Base-by-base conservation (phyloP, 2,888 invertebrate genomes). In the Hedychridium roseum region DNA sequence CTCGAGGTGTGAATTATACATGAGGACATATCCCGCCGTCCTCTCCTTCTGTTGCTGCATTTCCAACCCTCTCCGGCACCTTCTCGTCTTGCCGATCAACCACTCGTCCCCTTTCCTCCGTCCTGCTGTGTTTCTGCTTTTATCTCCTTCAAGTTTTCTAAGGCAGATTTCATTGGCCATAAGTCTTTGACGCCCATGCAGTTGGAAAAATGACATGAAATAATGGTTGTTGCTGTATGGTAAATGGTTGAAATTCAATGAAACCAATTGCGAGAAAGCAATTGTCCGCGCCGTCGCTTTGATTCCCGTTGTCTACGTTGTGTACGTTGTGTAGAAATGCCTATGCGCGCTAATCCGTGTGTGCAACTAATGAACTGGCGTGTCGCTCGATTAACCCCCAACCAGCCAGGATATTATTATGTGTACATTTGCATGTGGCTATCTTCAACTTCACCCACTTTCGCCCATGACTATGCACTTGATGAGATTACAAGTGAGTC, bases 1-100 rank as follows among this genome's bases (percentile, higher is more conserved):
- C 68, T 76, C 73, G 71, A 76, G 73, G 77, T 77, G 77, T 76
- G 74, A 78, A 77, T 78, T 78, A 78, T 76, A 78, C 77, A 78
- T 78, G 77, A 78, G 76, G 54, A 70, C 68, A 70, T 63, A 64
- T 62, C 59, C 62, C 61, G 60, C 47, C 51, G 38, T 38, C 45
- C 35, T 38, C 54, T 45, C 41, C 31, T 11, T 43, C 40, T 32
- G 39, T 50, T 46, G 50, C 18, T 34, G 37, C 21, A 37, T 37
- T 46, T 41, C 44, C 32, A 45, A 37, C 47, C 51, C 44, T 50
- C 49, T 49, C 46, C 50, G 51, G 38, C 53, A 47, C 48, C 36
- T 50, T 28, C 41, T 48, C 27, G 9, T 16, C 12, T 47, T 14
- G 52, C 54, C 52, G 48, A 45, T 45, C 53, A 55, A 40, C 41